Evolutionary conservation across 1,140 invertebrate genomes (phyloP).

Genomic region (Nasonia vitripennis): DNA sequence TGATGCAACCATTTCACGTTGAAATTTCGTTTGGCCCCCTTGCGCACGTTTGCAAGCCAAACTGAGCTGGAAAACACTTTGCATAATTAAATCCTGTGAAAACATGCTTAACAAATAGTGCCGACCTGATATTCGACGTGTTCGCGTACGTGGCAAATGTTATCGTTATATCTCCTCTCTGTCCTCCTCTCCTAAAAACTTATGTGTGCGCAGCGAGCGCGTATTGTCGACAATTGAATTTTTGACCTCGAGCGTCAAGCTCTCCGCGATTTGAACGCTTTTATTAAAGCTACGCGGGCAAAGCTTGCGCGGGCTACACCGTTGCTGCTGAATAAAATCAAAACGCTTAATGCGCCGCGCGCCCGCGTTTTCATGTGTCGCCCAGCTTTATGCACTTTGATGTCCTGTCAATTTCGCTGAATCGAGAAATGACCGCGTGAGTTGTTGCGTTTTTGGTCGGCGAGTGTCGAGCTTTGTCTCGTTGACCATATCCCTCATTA

Average conservation of each 20-base stretch:
- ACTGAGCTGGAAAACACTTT: conserved; percentile 17
- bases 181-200: background rate
- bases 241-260: background rate
- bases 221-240: background rate
- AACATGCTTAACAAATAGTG: conserved; percentile 31
- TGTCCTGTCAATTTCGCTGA: conserved; percentile 8
- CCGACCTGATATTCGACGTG: background rate
- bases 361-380: background rate
- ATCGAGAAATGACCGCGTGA: conserved; percentile 16
- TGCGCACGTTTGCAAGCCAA: background rate
- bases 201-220: background rate
- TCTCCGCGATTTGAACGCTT: conserved; percentile 6
- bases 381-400: conserved; percentile 42
- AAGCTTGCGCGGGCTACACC: background rate
- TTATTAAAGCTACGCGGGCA: background rate
- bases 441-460: background rate
- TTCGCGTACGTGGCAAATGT: background rate
- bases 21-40: background rate
- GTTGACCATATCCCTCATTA: too few relatives aligned
- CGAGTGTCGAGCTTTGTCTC: background rate
- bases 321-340: background rate
- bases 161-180: background rate
- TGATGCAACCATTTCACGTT: background rate
- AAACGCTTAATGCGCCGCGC: conserved; percentile 8
- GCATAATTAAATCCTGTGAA: conserved; percentile 36